Evolutionary conservation across 2,113 vertebrate species (phyloP), one percentile per base, ranked within the genome.

Genomic region (Embiotoca jacksoni): DNA sequence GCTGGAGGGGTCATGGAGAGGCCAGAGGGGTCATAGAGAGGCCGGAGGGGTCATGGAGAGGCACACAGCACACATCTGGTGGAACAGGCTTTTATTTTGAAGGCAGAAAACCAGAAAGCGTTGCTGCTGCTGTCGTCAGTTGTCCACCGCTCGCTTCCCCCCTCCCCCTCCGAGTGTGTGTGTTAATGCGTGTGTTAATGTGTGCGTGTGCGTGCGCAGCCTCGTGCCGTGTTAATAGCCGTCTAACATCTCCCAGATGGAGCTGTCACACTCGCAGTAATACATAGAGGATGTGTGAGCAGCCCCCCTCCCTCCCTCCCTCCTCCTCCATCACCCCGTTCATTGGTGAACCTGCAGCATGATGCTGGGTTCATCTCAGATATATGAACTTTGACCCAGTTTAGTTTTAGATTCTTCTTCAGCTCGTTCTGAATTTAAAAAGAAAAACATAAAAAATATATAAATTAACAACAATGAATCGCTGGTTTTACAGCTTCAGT

Each of bases 241-340:
- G 66, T 75, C 82, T 87, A 89, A 89, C 82, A 46, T 85, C 72
- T 87, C 76, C 84, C 88, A 87, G 82, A 89, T 89, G 88, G 79
- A 80, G 84, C 82, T 80, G 72, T 80, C 72, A 83, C 78, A 80
- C 81, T 47, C 23, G 13, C 71, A 46, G 39, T 68, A 76, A 72
- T 60, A 60, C 76, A 54, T 33, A 57, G 58, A 62, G 82, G 77
- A 69, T 69, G 82, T 66, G 82, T 83, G 55, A 60, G 80, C 83
- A 56, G 77, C 80, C 62, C 11, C 57, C 52, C 59, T 23, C 23
- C 23, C 23, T 23, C 23, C 23, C 23, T 23, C 23, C 73, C 23
- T 64, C 39, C 59, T 60, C 61, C 10, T 73, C 52, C 44, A 11
- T 46, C 11, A 9, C 7, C 44, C 44, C 11, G 7, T 11, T 9